Base-by-base conservation (phyloP, 1,140 invertebrate species). In the Heliothis virescens region DNA sequence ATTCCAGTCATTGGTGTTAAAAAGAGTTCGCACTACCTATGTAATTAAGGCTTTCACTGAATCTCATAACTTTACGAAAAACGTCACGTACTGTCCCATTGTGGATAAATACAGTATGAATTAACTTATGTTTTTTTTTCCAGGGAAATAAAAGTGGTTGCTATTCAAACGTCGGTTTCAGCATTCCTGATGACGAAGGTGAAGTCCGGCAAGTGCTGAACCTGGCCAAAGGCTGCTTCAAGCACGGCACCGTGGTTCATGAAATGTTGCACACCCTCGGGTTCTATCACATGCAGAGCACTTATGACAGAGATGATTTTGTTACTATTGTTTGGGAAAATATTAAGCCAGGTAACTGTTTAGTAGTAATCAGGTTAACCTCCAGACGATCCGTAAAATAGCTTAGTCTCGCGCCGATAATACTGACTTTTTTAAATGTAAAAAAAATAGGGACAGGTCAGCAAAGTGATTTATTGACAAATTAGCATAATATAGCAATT, bases 241-340 rank as follows among this genome's bases (percentile, higher is more conserved):
- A 88, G 3, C 89, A 95, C 52, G 95, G 95, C 5, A 95, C 95
- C 0, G 92, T 97, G 13, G 95, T 97, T 2, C 97, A 97, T 79
- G 97, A 97, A 88, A 95, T 97, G 79, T 90, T 97, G 52, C 97
- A 97, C 83, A 96, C 96, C 0, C 85, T 97, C 13, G 97, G 97
- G 0, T 97, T 97, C 86, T 96, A 95, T 85, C 96, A 98, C 85
- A 97, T 97, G 92, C 97, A 98, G 87, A 96, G 96, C 84, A 94
- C 96, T 7, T 93, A 95, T 12, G 96, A 98, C 88, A 95, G 97
- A 65, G 97, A 98, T 85, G 92, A 96, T 0, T 97, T 94, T 88
- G 96, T 98, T 0, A 88, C 89, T 13, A 96, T 98, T 72, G 86
- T 96, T 3, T 96, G 96, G 91, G 95, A 96, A 47, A 97, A 97